phyloP scores from a whole-genome alignment of 2,888 invertebrate species.

The Ophioninae sp. region DNA sequence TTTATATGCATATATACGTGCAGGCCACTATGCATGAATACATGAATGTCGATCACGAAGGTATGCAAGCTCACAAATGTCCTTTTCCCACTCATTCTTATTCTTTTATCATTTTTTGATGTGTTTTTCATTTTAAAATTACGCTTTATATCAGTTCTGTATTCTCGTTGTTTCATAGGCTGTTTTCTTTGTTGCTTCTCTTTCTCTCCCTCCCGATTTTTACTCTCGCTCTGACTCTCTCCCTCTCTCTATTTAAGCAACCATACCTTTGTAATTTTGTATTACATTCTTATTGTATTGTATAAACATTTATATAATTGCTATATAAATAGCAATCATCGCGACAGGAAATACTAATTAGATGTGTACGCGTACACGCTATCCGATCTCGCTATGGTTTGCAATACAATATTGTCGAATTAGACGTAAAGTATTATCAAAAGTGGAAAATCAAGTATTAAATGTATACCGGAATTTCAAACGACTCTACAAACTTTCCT shows the following conservation, averaged over 20 bases:
- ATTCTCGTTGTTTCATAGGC: background rate
- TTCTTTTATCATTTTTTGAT: background rate
- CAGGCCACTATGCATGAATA: background rate
- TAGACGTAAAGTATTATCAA: too few species aligned
- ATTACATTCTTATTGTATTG: too few species aligned
- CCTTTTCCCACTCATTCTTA: background rate
- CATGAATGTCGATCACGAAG: constrained; percentile 5
- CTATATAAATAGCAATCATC: background rate
- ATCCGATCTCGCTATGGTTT: background rate
- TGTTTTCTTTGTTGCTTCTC: background rate
- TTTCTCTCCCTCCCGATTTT: background rate
- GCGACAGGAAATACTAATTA: background rate
- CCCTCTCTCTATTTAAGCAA: background rate
- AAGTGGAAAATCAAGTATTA: too few species aligned
- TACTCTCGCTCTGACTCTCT: background rate
- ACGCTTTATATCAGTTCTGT: background rate
- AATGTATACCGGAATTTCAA: too few species aligned
- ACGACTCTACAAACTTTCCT: too few species aligned
- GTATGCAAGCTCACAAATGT: constrained; percentile 30
- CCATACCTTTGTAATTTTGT: too few species aligned
- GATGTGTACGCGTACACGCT: background rate
- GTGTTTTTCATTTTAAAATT: background rate
- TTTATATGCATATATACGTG: constrained; percentile 11
- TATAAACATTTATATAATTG: background rate
- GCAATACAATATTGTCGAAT: too few species aligned